Conservation (phyloP, 2,888 invertebrate species). For the Globia sparganii region DNA sequence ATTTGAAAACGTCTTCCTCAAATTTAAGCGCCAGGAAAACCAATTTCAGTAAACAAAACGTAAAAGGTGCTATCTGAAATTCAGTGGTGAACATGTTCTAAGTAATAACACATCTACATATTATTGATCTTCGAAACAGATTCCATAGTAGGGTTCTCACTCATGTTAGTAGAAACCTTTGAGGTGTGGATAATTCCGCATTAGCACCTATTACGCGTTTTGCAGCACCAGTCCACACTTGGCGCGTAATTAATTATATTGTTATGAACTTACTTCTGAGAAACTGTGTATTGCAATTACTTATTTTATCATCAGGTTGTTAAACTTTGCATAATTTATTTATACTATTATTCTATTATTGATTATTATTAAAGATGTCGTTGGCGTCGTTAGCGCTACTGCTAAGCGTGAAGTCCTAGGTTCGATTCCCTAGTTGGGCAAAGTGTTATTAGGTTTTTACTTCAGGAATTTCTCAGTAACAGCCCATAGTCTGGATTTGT, state of each 20-base stretch:
- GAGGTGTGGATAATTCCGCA: constrained; percentile 12
- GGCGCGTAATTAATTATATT: constrained; percentile 23
- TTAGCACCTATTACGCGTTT: neutral
- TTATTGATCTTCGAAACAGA: neutral
- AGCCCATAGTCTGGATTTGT: neutral
- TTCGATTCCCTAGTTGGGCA: neutral
- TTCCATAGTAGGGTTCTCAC: neutral
- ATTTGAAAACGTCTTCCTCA: neutral
- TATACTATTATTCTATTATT: constrained; percentile 5
- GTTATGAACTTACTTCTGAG: constrained; percentile 25
- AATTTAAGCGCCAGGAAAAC: neutral
- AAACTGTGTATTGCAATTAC: constrained; percentile 21
- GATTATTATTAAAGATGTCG: neutral
- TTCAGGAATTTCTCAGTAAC: neutral
- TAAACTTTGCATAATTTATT: constrained; percentile 16
- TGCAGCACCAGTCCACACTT: constrained; percentile 3
- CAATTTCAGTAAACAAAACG: neutral
- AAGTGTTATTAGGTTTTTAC: neutral
- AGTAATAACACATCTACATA: neutral
- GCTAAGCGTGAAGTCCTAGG: neutral
- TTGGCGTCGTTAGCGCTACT: neutral
- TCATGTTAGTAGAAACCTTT: neutral
- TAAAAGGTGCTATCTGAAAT: neutral
- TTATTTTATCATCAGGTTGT: constrained; percentile 12
- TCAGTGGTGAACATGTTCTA: neutral